phyloP scores from a whole-genome alignment of 2,113 vertebrate species.

The Tretioscincus oriximinensis region DNA sequence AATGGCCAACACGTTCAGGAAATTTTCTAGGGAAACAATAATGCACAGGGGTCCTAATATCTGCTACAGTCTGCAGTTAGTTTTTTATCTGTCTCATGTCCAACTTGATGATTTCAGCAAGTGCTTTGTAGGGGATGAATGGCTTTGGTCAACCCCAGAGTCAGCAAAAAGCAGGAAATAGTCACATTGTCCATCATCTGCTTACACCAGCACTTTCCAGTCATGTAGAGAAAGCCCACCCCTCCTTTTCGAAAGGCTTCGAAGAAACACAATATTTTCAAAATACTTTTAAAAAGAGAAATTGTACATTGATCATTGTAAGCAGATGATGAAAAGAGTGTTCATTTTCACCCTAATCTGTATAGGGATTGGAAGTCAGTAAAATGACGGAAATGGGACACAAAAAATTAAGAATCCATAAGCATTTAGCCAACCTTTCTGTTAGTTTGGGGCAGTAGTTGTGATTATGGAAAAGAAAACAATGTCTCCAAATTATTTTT shows the following conservation, averaged over 20 bases:
- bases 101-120: conserved; percentile 43
- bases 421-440: too few relatives aligned
- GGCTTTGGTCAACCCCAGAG: background rate
- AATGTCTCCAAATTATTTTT: too few relatives aligned
- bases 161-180: conserved; percentile 24
- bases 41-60: background rate
- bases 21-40: conserved; percentile 5
- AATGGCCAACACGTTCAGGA: background rate
- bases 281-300: background rate
- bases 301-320: background rate
- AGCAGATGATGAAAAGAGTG: background rate
- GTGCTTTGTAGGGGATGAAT: background rate
- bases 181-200: background rate
- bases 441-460: too few relatives aligned
- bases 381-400: too few relatives aligned
- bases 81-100: conserved; percentile 20
- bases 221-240: background rate
- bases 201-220: conserved; percentile 4
- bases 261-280: background rate
- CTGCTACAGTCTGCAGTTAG: background rate
- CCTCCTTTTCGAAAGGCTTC: background rate
- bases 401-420: too few relatives aligned
- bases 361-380: too few relatives aligned
- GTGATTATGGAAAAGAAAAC: too few relatives aligned
- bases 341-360: background rate